Evolutionary conservation across 2,888 invertebrate species (phyloP), one percentile per base, ranked within the genome.

Genomic region (Imbricaverruca yamaguchii): DNA sequence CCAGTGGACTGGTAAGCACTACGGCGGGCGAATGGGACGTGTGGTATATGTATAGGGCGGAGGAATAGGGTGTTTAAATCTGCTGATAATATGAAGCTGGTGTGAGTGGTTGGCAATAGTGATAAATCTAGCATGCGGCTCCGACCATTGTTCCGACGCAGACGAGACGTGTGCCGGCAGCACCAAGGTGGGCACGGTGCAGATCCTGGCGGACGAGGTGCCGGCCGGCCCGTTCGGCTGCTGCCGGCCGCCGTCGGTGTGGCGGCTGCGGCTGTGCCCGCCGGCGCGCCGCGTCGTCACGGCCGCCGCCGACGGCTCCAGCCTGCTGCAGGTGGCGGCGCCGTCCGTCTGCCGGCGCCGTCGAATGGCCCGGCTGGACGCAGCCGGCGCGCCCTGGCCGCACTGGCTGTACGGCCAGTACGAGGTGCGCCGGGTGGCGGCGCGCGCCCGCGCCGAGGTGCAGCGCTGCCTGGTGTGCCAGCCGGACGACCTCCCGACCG

Each of bases 161-260:
- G 39, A 39, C 39, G 39, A 3, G 39, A 4, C 39, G 39, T 39
- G 39, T 84, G 6, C 21, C 23, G 56, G 84, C 83, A 89, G 88
- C 79, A 89, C 90, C 81, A 87, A 89, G 61, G 88, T 89, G 84
- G 91, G 90, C 8, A 90, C 90, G 84, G 92, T 93, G 0, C 89
- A 89, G 86, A 91, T 94, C 82, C 86, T 93, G 83, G 91, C 92
- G 0, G 94, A 94, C 86, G 88, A 91, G 77, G 87, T 88, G 63
- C 87, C 93, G 80, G 88, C 89, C 0, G 90, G 91, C 83, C 91
- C 91, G 39, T 86, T 90, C 74, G 86, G 87, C 63, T 87, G 88
- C 3, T 87, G 88, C 65, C 84, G 86, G 61, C 86, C 87, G 4
- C 83, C 63, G 21, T 82, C 82, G n/a, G 55, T 82, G 39, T 82